Percentiles rank a stretch among this genome's conserved stretches.
These are phyloP conservation scores for Oceanodroma tethys DNA, from an alignment of 2,113 vertebrate species.

Conservation along the genomic window DNA sequence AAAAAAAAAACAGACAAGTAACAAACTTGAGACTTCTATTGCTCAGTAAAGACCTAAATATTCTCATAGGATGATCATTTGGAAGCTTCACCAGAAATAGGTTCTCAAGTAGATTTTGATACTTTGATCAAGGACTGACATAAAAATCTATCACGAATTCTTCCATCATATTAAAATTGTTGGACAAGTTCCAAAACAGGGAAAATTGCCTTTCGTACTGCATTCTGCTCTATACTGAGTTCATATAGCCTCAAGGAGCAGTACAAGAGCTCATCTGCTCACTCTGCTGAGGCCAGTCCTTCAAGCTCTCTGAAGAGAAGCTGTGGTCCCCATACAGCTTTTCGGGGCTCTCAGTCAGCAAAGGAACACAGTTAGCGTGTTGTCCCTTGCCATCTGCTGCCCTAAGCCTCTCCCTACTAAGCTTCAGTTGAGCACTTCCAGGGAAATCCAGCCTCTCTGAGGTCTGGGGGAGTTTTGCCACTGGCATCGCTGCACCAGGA, in stretches of 20 bases:
- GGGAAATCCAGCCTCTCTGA: background rate
- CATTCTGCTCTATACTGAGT: background rate
- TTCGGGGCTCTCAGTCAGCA: background rate
- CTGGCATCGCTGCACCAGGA: background rate
- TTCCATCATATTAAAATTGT: background rate
- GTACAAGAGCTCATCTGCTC: background rate
- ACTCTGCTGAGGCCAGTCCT: background rate
- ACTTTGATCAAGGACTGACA: background rate
- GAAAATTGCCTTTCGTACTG: background rate
- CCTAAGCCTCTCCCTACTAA: background rate
- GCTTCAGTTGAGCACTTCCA: background rate
- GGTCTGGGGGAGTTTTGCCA: background rate
- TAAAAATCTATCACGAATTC: background rate
- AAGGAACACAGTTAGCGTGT: background rate
- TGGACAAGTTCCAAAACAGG: background rate
- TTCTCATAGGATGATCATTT: background rate
- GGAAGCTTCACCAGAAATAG: background rate
- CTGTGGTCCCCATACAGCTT: background rate
- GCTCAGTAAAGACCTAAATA: background rate
- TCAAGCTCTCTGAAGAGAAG: background rate
- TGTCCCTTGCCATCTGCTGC: background rate
- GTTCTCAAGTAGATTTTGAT: background rate
- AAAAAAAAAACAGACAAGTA: background rate
- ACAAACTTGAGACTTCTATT: background rate
- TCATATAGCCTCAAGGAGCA: background rate